Evolutionary conservation across 2,888 invertebrate species (phyloP).

Genomic region (Troides aeacus): DNA sequence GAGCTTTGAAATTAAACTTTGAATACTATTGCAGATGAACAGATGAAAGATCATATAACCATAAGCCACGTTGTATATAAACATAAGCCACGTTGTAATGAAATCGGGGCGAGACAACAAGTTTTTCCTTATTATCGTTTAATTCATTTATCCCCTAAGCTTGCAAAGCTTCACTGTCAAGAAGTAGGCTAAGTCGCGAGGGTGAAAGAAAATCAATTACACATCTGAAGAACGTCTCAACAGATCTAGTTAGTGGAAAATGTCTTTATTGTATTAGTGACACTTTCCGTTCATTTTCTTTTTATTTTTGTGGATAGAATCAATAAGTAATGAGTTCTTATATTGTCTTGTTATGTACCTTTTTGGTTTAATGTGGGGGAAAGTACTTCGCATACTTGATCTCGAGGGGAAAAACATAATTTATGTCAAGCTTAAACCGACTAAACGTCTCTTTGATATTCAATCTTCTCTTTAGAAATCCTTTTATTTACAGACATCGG

Average conservation of each 20-base stretch:
- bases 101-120: constrained; percentile 21
- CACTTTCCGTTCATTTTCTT: background rate
- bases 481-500: too few relatives aligned
- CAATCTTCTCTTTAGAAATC: too few relatives aligned
- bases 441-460: too few relatives aligned
- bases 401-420: too few relatives aligned
- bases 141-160: constrained; percentile 25
- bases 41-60: too few relatives aligned
- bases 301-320: background rate
- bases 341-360: too few relatives aligned
- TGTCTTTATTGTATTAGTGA: constrained; percentile 17
- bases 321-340: too few relatives aligned
- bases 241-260: constrained; percentile 18
- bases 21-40: background rate
- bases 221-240: constrained; percentile 25
- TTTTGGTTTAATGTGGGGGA: too few relatives aligned
- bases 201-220: constrained; percentile 30
- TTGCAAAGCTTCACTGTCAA: constrained; percentile 27
- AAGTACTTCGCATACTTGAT: too few relatives aligned
- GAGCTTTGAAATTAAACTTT: background rate
- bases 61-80: background rate
- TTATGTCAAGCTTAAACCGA: too few relatives aligned
- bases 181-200: constrained; percentile 27
- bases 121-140: constrained; percentile 28
- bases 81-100: constrained; percentile 10